phyloP scores from a whole-genome alignment of 2,888 invertebrate species.

The Hydriomena furcata region DNA sequence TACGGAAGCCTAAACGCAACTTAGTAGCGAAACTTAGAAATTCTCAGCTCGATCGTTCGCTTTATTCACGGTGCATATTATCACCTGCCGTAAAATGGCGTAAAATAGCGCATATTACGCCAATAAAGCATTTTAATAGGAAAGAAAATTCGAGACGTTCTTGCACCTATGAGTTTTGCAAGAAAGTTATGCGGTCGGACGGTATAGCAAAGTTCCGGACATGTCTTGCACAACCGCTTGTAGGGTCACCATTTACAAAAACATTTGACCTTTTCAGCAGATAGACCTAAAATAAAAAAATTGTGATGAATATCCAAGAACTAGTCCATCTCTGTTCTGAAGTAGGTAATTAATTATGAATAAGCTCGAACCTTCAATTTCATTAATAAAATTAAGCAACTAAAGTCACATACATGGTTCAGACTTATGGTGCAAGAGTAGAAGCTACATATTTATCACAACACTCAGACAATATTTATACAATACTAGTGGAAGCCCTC shows the following conservation, averaged over 20 bases:
- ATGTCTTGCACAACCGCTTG: conserved; percentile 49
- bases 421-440: too few species aligned
- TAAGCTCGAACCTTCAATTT: too few species aligned
- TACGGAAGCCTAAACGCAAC: conserved; percentile 21
- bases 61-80: conserved; percentile 39
- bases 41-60: conserved; percentile 33
- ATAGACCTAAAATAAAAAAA: too few species aligned
- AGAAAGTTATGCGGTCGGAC: conserved; percentile 55
- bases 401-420: too few species aligned
- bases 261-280: neutral
- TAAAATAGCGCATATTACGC: conserved; percentile 52
- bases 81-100: conserved; percentile 43
- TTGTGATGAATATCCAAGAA: too few species aligned
- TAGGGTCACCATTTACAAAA: conserved; percentile 24
- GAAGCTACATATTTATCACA: too few species aligned
- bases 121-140: conserved; percentile 59
- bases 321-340: too few species aligned
- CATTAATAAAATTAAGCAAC: too few species aligned
- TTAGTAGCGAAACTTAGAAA: conserved; percentile 29
- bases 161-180: conserved; percentile 46
- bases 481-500: too few species aligned
- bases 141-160: conserved; percentile 51
- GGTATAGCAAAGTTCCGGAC: conserved; percentile 58
- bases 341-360: too few species aligned
- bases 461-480: too few species aligned